phyloP scores from a whole-genome alignment of 2,797 vertebrate genomes.

The Botia almorhae region DNA sequence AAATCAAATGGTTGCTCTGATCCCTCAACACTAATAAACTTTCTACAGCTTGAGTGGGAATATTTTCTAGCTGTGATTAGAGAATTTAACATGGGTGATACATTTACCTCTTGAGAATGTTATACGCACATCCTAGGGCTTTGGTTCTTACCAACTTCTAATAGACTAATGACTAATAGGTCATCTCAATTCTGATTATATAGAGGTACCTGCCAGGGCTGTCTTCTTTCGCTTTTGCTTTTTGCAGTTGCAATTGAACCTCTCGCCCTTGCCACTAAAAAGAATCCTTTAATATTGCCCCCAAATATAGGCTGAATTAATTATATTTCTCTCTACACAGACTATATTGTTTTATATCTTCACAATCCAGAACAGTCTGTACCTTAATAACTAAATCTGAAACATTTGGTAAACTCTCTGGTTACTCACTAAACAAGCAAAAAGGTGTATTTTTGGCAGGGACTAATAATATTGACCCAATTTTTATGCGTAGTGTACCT shows the following conservation, averaged over 20 bases:
- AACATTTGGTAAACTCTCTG: neutral
- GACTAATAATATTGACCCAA: neutral
- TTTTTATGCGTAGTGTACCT: too few relatives aligned
- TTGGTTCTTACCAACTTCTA: neutral
- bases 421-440: neutral
- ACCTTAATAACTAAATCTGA: neutral
- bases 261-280: neutral
- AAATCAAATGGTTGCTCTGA: too few relatives aligned
- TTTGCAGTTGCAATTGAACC: constrained; percentile 4
- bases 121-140: neutral
- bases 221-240: neutral
- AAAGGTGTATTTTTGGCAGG: constrained; percentile 15
- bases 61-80: neutral
- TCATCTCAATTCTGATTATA: neutral
- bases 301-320: neutral
- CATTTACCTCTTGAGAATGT: neutral
- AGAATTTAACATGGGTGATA: neutral
- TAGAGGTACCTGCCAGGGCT: neutral
- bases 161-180: too few relatives aligned
- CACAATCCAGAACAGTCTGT: neutral
- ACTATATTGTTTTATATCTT: constrained; percentile 3
- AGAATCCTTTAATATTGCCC: neutral
- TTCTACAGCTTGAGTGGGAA: neutral
- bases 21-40: too few relatives aligned
- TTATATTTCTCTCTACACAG: neutral